Base-by-base conservation (phyloP, 2,113 vertebrate species). In the Mobula birostris region DNA sequence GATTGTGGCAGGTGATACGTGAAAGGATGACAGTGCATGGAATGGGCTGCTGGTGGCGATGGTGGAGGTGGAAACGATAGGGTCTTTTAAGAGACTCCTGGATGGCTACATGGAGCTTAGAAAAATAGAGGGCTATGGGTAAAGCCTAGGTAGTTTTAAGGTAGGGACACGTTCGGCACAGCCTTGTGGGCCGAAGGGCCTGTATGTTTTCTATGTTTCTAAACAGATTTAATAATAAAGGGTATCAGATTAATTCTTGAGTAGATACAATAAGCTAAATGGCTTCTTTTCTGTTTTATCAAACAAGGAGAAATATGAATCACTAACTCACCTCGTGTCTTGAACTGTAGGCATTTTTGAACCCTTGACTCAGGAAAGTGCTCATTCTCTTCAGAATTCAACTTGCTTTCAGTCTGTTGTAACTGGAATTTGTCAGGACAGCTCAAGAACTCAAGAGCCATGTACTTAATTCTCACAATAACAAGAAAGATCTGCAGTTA, bases 351-450 rank as follows among this genome's bases (percentile, higher is more conserved):
- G 19, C 5, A 5, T 40, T 72, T 70, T 24, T 0, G 70, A 72
- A 72, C 0, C 9, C 32, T 93, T 12, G 3, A 2, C 24, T 72
- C 70, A 4, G 12, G 36, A 74, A 56, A 11, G 11, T 11, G 2
- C 3, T 74, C 36, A 9, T 74, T 32, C 32, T 93, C 91, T 93
- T 93, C 68, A 48, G 72, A 74, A 15, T 56, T 24, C 36, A 74
- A 74, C 68, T 93, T 93, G 68, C n/a, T 93, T 29, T 93, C 91
- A 48, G 48, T 93, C 70, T 76, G 91, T 21, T 72, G 68, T 74
- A 93, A 76, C 91, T 93, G 32, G 24, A 40, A 56, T 56, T 7
- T 24, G 72, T 74, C 61, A 68, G 61, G 48, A 8, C 5, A 87
- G 58, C 29, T 29, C 3, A 87, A 87, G 24, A 87, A 87, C 58